Percentiles rank a stretch among this genome's conserved stretches.
phyloP scores from a whole-genome alignment of 2,113 vertebrate genomes.

The Microcebus ravelobensis region DNA sequence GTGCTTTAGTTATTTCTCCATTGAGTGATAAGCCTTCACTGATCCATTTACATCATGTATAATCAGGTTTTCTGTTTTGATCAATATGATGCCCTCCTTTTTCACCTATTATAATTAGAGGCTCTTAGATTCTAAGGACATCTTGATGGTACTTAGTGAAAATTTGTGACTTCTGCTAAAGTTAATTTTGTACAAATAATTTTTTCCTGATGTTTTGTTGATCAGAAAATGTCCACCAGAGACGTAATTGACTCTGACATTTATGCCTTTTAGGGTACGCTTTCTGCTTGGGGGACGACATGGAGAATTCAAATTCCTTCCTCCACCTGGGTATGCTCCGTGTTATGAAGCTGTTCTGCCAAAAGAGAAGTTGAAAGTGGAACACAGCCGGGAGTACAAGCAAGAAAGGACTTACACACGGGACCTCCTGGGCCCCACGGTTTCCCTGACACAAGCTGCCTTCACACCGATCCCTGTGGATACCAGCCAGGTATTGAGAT shows the following conservation, averaged over 20 bases:
- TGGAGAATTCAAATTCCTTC: constrained; percentile 98
- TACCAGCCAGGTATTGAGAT: constrained; percentile 91
- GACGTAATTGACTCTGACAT: background rate
- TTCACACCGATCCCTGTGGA: constrained; percentile 96
- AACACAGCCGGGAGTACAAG: constrained; percentile 92
- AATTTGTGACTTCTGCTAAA: background rate
- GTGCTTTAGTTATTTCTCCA: background rate
- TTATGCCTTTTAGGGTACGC: constrained; percentile 87
- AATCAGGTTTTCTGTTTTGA: background rate
- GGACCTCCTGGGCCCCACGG: constrained; percentile 92
- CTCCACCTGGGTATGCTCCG: constrained; percentile 94
- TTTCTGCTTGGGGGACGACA: constrained; percentile 96
- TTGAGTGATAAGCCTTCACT: background rate
- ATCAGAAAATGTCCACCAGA: background rate
- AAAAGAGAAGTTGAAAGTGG: constrained; percentile 94
- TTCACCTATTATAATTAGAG: background rate
- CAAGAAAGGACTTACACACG: constrained; percentile 88
- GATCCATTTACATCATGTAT: too few relatives aligned
- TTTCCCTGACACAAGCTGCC: constrained; percentile 94
- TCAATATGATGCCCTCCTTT: background rate
- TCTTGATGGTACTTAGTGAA: background rate
- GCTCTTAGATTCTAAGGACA: background rate
- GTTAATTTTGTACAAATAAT: background rate
- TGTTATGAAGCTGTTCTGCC: constrained; percentile 96
- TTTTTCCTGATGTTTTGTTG: background rate